Evolutionary conservation across 1,140 invertebrate genomes (phyloP), one percentile per base, ranked within the genome.

Genomic region (Lordiphosa mommai): DNA sequence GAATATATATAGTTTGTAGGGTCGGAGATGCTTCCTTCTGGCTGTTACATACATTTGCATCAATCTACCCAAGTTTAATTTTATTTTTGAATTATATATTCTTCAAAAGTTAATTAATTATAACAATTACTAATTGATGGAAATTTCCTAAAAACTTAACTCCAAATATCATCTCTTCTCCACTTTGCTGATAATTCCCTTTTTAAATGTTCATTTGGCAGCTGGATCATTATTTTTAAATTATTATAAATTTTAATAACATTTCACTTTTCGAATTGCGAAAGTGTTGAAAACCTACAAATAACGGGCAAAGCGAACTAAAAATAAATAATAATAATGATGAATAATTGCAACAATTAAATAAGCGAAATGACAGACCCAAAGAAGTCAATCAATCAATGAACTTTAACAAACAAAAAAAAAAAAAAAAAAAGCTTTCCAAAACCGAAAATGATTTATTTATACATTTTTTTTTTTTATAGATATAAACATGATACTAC

Each of bases 341-440:
- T 48, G n/a, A 59, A 82, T 80, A 82, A 80, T 80, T 74, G 61
- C 61, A 61, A 63, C 71, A 80, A 80, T 68, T 60, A 71, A 67
- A 55, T 61, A 60, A 55, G 55, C 48, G 43, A 61, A 63, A 34
- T 38, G 50, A 52, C 34, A 52, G 23, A 27, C n/a, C 34, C 34
- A 52, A 52, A 47, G 47, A 40, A 46, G 47, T 52, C 65, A 72
- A 68, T 68, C 67, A 80, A 64, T 64, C 59, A 73, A 64, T 63
- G 60, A 43, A 55, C 56, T 58, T 40, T 38, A 23, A 23, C 14
- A 55, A n/a, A n/a, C n/a, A n/a, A n/a, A n/a, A n/a, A n/a, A 16
- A 8, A 17, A 14, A 43, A 59, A 16, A 8, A 17, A 14, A 43
- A 59, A 41, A 60, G 65, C 76, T 70, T 69, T 72, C 61, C 44